Conservation (phyloP, 2,888 invertebrate species). For the Epistrophella euchroma region DNA sequence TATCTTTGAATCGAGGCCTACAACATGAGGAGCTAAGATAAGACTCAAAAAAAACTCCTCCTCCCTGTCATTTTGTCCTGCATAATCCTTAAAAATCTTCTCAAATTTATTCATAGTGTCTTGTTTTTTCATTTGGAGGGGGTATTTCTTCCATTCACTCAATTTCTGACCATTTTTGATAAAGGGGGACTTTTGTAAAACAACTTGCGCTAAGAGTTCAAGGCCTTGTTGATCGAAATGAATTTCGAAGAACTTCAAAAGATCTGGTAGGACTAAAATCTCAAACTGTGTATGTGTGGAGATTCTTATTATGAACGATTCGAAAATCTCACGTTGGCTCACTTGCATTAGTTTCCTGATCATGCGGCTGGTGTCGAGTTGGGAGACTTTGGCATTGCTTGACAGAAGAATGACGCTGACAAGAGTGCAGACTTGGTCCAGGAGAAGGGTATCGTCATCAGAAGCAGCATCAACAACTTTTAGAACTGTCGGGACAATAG, state of each 20-base stretch:
- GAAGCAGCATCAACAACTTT: conserved; percentile 77
- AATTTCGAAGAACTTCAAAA: conserved; percentile 86
- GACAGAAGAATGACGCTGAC: conserved; percentile 87
- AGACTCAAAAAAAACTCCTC: conserved; percentile 82
- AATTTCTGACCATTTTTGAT: conserved; percentile 86
- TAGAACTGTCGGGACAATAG: conserved; percentile 86
- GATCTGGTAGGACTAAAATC: conserved; percentile 88
- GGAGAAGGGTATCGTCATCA: conserved; percentile 21
- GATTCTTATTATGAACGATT: conserved; percentile 88
- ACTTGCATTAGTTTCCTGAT: conserved; percentile 87
- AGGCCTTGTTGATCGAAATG: conserved; percentile 86
- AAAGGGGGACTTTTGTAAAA: conserved; percentile 88
- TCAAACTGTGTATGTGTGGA: conserved; percentile 89
- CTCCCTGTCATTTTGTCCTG: conserved; percentile 77
- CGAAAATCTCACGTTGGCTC: conserved; percentile 85
- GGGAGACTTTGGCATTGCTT: conserved; percentile 87
- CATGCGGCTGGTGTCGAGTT: conserved; percentile 89
- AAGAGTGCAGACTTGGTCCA: conserved; percentile 84
- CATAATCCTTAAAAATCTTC: conserved; percentile 76
- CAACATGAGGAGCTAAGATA: conserved; percentile 80
- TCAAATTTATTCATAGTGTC: conserved; percentile 78
- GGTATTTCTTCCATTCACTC: conserved; percentile 88
- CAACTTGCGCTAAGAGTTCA: conserved; percentile 87
- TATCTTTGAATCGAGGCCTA: conserved; percentile 76
- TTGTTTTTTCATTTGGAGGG: conserved; percentile 85